A percentile compares a stretch with the other conserved stretches of the same genome.
Conservation (phyloP, 2,888 invertebrate species). For the Melangyna quadrimaculata region DNA sequence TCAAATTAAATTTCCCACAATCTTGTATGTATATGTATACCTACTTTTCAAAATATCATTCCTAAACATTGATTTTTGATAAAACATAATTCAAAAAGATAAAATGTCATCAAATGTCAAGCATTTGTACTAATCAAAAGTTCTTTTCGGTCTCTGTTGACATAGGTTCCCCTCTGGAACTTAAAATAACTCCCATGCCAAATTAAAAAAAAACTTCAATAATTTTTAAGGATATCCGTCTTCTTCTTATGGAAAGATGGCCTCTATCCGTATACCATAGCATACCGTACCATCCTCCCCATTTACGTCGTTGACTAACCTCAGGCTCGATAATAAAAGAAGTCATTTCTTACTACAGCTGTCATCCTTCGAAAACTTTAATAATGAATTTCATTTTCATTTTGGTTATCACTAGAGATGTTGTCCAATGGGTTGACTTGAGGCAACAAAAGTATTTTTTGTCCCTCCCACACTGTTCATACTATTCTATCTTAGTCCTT, state of each 20-base stretch:
- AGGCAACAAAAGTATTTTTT: constrained; percentile 19
- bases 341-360: constrained; percentile 56
- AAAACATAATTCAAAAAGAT: not conserved
- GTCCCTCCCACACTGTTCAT: constrained; percentile 6
- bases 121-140: constrained; percentile 49
- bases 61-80: not conserved
- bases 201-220: constrained; percentile 40
- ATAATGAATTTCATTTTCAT: constrained; percentile 70
- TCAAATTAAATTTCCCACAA: not conserved
- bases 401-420: constrained; percentile 64
- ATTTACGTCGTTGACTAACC: constrained; percentile 53
- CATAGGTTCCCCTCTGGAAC: constrained; percentile 56
- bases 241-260: constrained; percentile 10
- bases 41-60: not conserved
- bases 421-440: constrained; percentile 43
- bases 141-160: constrained; percentile 41
- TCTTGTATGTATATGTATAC: too few species aligned
- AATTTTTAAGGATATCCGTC: constrained; percentile 51
- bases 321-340: constrained; percentile 43
- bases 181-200: constrained; percentile 46
- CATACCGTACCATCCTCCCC: constrained; percentile 7
- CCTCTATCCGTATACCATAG: not conserved
- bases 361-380: constrained; percentile 62
- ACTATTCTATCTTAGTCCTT: not conserved
- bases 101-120: constrained; percentile 49